phyloP scores from a whole-genome alignment of 1,140 invertebrate species.

The Melanaphis sacchari region DNA sequence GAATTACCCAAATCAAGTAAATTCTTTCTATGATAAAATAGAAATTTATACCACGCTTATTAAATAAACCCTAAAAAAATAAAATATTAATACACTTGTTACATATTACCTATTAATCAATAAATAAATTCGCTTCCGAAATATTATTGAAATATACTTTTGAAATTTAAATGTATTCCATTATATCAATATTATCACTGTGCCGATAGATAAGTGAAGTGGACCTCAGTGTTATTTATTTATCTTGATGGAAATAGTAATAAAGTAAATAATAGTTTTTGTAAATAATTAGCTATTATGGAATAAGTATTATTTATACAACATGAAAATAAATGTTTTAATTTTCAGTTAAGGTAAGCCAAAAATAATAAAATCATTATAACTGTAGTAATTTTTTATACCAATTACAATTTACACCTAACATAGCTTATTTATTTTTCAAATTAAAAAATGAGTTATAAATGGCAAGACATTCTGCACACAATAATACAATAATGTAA shows the following conservation, averaged over 20 bases:
- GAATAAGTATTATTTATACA: background rate
- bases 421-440: background rate
- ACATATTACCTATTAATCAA: background rate
- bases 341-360: background rate
- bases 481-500: background rate
- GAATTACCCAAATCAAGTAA: background rate
- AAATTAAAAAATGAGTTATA: background rate
- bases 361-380: background rate
- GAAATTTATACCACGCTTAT: background rate
- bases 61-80: background rate
- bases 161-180: background rate
- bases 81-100: background rate
- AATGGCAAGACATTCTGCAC: background rate
- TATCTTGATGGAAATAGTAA: background rate
- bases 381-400: background rate
- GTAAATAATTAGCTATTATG: background rate
- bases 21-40: constrained; percentile 1
- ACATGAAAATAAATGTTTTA: background rate
- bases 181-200: background rate
- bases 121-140: background rate
- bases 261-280: background rate
- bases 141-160: background rate
- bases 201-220: background rate
- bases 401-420: background rate
- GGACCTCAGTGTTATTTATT: background rate